phyloP scores from a whole-genome alignment of 1,140 invertebrate species.

The Globodera ellingtonae region DNA sequence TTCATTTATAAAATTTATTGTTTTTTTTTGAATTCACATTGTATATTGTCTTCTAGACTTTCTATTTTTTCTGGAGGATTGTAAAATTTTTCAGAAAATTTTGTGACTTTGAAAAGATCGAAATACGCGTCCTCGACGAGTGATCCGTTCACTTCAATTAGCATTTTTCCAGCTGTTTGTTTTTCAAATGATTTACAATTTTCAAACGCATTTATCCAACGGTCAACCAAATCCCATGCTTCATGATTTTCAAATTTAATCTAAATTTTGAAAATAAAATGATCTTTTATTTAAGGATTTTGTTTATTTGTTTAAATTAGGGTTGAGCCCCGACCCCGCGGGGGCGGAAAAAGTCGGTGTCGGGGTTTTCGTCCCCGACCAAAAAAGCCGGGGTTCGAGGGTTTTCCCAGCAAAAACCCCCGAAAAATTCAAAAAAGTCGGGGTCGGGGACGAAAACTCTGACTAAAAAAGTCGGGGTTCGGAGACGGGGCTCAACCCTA shows the following conservation, averaged over 20 bases:
- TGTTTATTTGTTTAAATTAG: too few species aligned
- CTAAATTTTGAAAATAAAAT: not conserved
- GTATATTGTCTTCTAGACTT: not conserved
- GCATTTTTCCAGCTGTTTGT: not conserved
- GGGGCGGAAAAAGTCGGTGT: too few species aligned
- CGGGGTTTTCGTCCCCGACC: too few species aligned
- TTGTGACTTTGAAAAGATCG: not conserved
- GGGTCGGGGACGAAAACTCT: too few species aligned
- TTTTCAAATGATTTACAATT: not conserved
- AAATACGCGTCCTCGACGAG: not conserved
- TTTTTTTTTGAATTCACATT: not conserved
- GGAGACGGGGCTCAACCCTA: too few species aligned
- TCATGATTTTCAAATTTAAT: not conserved
- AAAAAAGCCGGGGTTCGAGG: too few species aligned
- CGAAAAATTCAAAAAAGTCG: too few species aligned
- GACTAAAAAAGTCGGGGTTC: too few species aligned
- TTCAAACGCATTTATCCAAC: not conserved
- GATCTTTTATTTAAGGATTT: too few species aligned
- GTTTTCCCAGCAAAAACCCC: too few species aligned
- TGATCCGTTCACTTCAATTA: not conserved
- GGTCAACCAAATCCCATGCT: not conserved
- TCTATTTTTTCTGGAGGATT: not conserved
- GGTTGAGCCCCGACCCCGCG: too few species aligned
- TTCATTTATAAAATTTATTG: too few species aligned
- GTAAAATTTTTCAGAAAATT: not conserved